These are phyloP conservation scores for Leptonema lineaticorne DNA, from an alignment of 1,140 invertebrate species.

Conservation along the genomic window DNA sequence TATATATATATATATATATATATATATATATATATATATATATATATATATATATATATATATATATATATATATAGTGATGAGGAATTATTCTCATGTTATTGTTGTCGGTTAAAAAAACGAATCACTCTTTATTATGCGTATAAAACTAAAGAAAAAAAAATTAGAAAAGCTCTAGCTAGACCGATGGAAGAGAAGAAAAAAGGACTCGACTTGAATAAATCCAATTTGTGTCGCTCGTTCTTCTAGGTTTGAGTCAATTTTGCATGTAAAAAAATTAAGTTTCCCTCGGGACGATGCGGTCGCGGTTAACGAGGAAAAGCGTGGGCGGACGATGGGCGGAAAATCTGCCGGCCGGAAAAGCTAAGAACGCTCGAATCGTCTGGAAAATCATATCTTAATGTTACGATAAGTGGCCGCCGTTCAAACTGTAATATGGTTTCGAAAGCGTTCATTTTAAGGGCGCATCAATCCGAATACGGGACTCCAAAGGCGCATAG, in stretches of 20 bases:
- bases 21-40: too few species aligned
- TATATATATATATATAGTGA: too few species aligned
- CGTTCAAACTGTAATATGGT: background rate
- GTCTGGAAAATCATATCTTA: conserved; percentile 5
- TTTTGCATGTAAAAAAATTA: conserved; percentile 18
- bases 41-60: too few species aligned
- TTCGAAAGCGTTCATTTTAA: background rate
- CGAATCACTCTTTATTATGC: too few species aligned
- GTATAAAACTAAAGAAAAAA: too few species aligned
- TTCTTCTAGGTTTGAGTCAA: conserved; percentile 14
- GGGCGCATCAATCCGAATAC: background rate
- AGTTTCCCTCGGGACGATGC: background rate
- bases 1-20: too few species aligned
- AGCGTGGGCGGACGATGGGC: background rate
- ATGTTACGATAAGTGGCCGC: background rate
- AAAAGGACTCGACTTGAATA: conserved; percentile 8
- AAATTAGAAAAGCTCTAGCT: too few species aligned
- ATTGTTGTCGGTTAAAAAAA: too few species aligned
- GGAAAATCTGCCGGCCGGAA: too few species aligned
- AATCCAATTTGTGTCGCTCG: conserved; percentile 15
- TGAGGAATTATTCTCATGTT: too few species aligned
- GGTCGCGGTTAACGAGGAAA: background rate
- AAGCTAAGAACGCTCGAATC: conserved; percentile 3
- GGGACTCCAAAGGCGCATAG: background rate
- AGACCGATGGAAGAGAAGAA: background rate